Conservation (phyloP, 2,797 vertebrate genomes). For the Hylomyscus alleni region DNA sequence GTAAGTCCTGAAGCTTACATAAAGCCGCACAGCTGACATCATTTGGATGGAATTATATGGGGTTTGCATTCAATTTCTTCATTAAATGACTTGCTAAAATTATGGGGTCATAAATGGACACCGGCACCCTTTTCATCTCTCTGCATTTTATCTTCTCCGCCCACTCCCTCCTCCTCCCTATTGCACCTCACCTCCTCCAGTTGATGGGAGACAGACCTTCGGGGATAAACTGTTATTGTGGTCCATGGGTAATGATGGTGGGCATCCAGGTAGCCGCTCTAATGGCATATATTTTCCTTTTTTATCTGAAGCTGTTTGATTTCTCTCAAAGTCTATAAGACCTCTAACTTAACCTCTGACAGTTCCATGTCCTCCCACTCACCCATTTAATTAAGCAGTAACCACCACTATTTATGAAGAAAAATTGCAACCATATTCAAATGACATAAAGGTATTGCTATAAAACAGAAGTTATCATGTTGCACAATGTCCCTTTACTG, state of each 20-base stretch:
- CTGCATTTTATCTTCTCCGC: conserved; percentile 80
- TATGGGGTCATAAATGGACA: conserved; percentile 85
- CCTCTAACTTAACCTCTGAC: conserved; percentile 61
- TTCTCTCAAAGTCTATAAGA: conserved; percentile 63
- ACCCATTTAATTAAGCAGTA: conserved; percentile 75
- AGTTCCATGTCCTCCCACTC: background rate
- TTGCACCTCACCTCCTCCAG: conserved; percentile 67
- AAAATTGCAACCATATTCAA: conserved; percentile 55
- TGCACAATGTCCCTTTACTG: background rate
- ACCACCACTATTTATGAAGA: conserved; percentile 59
- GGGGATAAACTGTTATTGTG: conserved; percentile 67
- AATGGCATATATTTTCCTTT: background rate
- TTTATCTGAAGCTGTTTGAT: conserved; percentile 16
- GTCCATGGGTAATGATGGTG: conserved; percentile 19
- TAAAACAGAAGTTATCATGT: conserved; percentile 6
- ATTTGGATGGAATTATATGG: conserved; percentile 73
- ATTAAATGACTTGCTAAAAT: conserved; percentile 86
- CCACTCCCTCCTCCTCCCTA: conserved; percentile 69
- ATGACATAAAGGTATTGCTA: conserved; percentile 7
- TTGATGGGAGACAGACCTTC: conserved; percentile 61
- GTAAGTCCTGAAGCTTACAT: conserved; percentile 86
- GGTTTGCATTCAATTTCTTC: conserved; percentile 85
- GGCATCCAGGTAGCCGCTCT: background rate
- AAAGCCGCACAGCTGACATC: conserved; percentile 86
- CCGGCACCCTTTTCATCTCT: conserved; percentile 85